Conservation (phyloP, 2,797 vertebrate species). For the Vireo griseus region DNA sequence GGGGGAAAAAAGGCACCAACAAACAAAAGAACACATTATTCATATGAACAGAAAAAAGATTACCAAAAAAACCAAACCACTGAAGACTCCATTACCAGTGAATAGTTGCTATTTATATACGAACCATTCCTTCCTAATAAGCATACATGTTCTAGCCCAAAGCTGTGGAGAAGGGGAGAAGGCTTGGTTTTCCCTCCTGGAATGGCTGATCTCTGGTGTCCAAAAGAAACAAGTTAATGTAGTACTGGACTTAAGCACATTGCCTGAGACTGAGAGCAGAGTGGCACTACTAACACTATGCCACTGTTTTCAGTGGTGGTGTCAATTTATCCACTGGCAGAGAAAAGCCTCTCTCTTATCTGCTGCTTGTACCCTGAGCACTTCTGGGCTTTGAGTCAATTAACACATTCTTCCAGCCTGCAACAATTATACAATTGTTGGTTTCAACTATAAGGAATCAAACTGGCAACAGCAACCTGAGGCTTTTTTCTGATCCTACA, state of each 20-base stretch:
- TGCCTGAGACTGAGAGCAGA: not conserved
- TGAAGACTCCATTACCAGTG: not conserved
- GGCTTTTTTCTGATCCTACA: not conserved
- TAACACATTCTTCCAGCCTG: not conserved
- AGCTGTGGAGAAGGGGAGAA: not conserved
- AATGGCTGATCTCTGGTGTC: not conserved
- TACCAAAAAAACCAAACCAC: not conserved
- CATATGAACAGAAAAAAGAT: not conserved
- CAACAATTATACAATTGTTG: not conserved
- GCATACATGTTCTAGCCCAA: not conserved
- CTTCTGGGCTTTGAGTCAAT: not conserved
- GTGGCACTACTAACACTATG: not conserved
- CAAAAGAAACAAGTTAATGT: not conserved
- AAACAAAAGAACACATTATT: not conserved
- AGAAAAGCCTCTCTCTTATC: not conserved
- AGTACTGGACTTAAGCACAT: not conserved
- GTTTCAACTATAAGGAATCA: not conserved
- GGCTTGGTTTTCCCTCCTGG: not conserved
- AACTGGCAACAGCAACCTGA: not conserved
- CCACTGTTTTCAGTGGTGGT: not conserved
- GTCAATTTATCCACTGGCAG: not conserved
- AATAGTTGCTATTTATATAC: not conserved
- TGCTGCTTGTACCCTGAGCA: not conserved
- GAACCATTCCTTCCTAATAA: not conserved
- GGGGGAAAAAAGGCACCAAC: fast-evolving